A percentile compares a stretch with the other conserved stretches of the same genome.
Conservation (phyloP, 2,888 invertebrate genomes). For the Xylota sylvarum region DNA sequence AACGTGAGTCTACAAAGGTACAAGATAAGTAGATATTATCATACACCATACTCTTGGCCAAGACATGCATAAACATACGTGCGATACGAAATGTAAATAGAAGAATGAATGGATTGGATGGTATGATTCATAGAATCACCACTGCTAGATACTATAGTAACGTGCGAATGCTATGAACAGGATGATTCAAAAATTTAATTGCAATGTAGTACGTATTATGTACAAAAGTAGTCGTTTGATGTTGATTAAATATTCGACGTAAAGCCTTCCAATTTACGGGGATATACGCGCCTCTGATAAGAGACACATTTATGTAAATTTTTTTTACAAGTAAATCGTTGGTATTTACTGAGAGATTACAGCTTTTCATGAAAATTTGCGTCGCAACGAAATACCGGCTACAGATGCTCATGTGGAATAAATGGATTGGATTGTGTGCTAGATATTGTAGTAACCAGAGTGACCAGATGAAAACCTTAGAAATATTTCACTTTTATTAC, state of each 20-base stretch:
- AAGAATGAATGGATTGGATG: not conserved
- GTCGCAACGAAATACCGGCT: not conserved
- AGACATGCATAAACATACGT: slow-evolving; percentile 53
- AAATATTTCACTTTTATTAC: too few species aligned
- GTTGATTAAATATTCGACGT: not conserved
- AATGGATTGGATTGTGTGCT: too few species aligned
- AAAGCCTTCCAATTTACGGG: not conserved
- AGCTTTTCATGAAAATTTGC: not conserved
- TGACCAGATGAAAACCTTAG: too few species aligned
- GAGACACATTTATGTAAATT: not conserved
- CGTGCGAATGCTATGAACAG: too few species aligned
- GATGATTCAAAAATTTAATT: too few species aligned
- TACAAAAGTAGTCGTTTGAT: too few species aligned
- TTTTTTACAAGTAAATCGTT: not conserved
- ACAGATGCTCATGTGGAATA: not conserved
- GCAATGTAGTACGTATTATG: too few species aligned
- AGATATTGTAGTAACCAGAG: too few species aligned
- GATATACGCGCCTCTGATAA: not conserved
- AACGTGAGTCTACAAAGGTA: slow-evolving; percentile 82
- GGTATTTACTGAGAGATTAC: not conserved
- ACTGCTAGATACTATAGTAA: not conserved
- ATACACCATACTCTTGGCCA: not conserved
- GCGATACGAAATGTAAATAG: slow-evolving; percentile 37
- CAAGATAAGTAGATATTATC: slow-evolving; percentile 43
- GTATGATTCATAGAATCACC: not conserved